Evolutionary conservation across 1,140 invertebrate species (phyloP), one percentile per base, ranked within the genome.

Genomic region (Hirudo medicinalis): DNA sequence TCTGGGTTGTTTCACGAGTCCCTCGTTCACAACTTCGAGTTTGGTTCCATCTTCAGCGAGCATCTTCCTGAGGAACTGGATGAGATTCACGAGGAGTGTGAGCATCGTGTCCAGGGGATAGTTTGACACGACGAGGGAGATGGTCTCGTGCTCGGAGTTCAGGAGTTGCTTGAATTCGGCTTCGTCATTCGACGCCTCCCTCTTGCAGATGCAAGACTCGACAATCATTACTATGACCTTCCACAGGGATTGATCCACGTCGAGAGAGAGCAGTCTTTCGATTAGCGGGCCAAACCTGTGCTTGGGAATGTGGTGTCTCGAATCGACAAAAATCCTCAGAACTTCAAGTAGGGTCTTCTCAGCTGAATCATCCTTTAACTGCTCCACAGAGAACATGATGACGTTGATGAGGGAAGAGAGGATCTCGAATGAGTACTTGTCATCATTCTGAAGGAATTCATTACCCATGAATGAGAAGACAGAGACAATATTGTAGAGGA

Each of bases 391-490:
- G 27, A 70, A 36, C 66, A 97, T 87, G 27, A 97, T 87, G 0
- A 89, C 91, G 76, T 94, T 90, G 36, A 96, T 88, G 20, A 93
- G 92, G 80, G 91, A 90, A 0, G 87, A 86, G 67, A 96, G 94
- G 11, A 96, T 89, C 80, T 94, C 90, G 78, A 94, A 91, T 76
- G 91, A 95, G 79, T 95, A 95, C 0, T 89, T 87, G 79, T 96
- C 92, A 79, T 97, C 93, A 9, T 72, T 63, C 75, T 93, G 91
- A 0, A 95, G 80, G 27, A 96, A 88, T 0, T 90, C 91, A 6
- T 89, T 90, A 17, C 93, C 93, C 86, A 97, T 92, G 77, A 95
- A 97, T 0, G 92, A 95, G 78, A 97, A 97, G 74, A 97, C 91
- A 36, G 91, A 88, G 87, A 96, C 94, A 0, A 94, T 89, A 76